phyloP scores from a whole-genome alignment of 1,140 invertebrate genomes.

The Hormaphis cornu region DNA sequence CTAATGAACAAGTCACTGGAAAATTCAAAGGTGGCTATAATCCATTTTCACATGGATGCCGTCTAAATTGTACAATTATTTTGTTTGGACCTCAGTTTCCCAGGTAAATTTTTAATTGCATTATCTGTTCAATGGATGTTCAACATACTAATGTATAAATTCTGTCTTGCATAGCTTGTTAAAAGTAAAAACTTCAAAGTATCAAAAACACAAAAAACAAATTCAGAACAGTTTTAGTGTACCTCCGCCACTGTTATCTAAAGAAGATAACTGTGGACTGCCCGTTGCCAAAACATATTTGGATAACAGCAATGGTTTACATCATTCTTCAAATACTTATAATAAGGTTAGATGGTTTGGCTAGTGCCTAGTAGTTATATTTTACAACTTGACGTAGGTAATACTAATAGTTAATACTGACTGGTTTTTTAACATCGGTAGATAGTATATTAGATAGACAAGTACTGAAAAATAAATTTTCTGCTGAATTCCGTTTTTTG shows the following conservation, averaged over 20 bases:
- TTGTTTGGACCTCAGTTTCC: slow-evolving; percentile 94
- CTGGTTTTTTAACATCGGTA: too few relatives aligned
- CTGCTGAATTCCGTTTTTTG: too few relatives aligned
- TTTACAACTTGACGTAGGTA: too few relatives aligned
- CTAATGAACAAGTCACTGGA: slow-evolving; percentile 98
- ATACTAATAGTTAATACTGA: too few relatives aligned
- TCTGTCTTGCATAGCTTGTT: slow-evolving; percentile 38
- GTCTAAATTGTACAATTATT: slow-evolving; percentile 87
- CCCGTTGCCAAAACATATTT: slow-evolving; percentile 82
- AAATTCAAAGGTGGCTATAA: slow-evolving; percentile 97
- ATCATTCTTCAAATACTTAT: slow-evolving; percentile 77
- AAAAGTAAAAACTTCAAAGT: slow-evolving; percentile 34
- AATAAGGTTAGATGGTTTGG: slow-evolving; percentile 81
- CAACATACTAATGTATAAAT: background rate
- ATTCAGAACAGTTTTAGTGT: slow-evolving; percentile 28
- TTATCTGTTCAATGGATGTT: background rate
- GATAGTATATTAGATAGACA: too few relatives aligned
- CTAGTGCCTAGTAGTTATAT: too few relatives aligned
- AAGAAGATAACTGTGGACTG: slow-evolving; percentile 20
- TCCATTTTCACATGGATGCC: slow-evolving; percentile 89
- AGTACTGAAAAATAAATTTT: too few relatives aligned
- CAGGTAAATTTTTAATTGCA: slow-evolving; percentile 53
- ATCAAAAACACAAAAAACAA: slow-evolving; percentile 32
- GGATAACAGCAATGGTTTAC: slow-evolving; percentile 84
- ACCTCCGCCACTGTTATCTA: slow-evolving; percentile 8